These are phyloP conservation scores for Streptopelia turtur DNA, from an alignment of 2,797 vertebrate genomes.

Conservation along the genomic window DNA sequence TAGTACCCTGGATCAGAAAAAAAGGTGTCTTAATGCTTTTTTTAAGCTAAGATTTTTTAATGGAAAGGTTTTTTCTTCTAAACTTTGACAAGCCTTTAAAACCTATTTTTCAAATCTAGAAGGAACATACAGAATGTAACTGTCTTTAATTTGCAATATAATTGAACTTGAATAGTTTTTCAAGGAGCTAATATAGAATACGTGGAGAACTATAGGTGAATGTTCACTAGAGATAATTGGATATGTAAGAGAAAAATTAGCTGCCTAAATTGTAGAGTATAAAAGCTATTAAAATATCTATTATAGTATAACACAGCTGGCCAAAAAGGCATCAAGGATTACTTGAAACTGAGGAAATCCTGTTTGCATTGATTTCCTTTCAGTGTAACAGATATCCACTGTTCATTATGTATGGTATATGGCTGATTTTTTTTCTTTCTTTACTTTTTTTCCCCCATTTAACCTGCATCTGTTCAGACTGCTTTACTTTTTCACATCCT, in stretches of 20 bases:
- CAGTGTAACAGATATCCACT: slow-evolving; percentile 38
- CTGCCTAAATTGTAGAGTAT: slow-evolving; percentile 56
- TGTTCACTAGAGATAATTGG: slow-evolving; percentile 64
- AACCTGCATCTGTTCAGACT: slow-evolving; percentile 28
- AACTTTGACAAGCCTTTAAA: slow-evolving; percentile 73
- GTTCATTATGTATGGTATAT: slow-evolving; percentile 1
- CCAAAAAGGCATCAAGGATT: slow-evolving; percentile 70
- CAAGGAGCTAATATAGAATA: slow-evolving; percentile 68
- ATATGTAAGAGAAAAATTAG: slow-evolving; percentile 52
- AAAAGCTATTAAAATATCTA: slow-evolving; percentile 58
- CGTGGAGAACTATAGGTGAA: slow-evolving; percentile 65
- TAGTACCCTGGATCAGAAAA: slow-evolving; percentile 66
- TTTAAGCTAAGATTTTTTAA: slow-evolving; percentile 74
- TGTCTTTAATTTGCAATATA: slow-evolving; percentile 55
- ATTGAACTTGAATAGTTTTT: slow-evolving; percentile 74
- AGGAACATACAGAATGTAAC: slow-evolving; percentile 65
- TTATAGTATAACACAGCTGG: slow-evolving; percentile 53
- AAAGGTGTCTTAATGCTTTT: slow-evolving; percentile 72
- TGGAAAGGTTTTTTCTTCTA: slow-evolving; percentile 66
- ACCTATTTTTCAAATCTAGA: slow-evolving; percentile 72
- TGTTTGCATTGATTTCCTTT: slow-evolving; percentile 67
- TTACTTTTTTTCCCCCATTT: background rate
- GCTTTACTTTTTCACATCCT: slow-evolving; percentile 4
- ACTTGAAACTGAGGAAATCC: slow-evolving; percentile 74
- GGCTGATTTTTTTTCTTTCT: background rate